A percentile compares a stretch with the other conserved stretches of the same genome.
These are phyloP conservation scores for Cephus runcator DNA, from an alignment of 2,888 invertebrate genomes.

Conservation along the genomic window DNA sequence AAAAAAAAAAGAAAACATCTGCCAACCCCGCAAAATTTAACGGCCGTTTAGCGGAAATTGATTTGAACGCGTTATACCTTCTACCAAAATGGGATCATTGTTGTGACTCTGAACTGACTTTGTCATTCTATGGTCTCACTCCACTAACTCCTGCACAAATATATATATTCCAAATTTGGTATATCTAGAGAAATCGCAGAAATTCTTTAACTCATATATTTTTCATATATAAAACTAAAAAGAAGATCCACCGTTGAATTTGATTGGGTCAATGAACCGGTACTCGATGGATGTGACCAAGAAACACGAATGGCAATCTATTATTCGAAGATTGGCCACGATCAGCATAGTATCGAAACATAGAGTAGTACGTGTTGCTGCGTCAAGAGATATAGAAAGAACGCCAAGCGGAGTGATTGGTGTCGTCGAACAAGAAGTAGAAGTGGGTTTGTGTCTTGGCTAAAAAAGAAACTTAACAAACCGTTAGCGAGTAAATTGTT, in stretches of 20 bases:
- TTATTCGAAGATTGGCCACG: not conserved
- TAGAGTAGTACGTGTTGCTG: not conserved
- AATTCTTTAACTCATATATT: not conserved
- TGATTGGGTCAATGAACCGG: not conserved
- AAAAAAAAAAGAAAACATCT: slow-evolving; percentile 41
- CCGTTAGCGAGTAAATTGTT: not conserved
- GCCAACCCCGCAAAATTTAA: slow-evolving; percentile 49
- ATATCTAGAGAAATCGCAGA: not conserved
- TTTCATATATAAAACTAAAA: not conserved
- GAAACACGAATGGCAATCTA: not conserved
- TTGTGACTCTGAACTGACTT: slow-evolving; percentile 22
- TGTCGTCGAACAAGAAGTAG: not conserved
- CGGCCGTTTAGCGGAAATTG: slow-evolving; percentile 47
- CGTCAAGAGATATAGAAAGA: not conserved
- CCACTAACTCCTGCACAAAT: not conserved
- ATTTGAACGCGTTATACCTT: slow-evolving; percentile 37
- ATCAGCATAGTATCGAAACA: not conserved
- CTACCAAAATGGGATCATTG: slow-evolving; percentile 34
- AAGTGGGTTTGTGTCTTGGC: not conserved
- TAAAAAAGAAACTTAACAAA: not conserved
- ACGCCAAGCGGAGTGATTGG: not conserved
- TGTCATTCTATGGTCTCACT: not conserved
- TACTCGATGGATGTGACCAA: not conserved
- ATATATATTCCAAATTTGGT: not conserved
- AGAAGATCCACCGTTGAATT: not conserved